Base-by-base conservation (phyloP, 53 echinoderm and acorn worm genomes). In the Mesocentrotus franciscanus region DNA sequence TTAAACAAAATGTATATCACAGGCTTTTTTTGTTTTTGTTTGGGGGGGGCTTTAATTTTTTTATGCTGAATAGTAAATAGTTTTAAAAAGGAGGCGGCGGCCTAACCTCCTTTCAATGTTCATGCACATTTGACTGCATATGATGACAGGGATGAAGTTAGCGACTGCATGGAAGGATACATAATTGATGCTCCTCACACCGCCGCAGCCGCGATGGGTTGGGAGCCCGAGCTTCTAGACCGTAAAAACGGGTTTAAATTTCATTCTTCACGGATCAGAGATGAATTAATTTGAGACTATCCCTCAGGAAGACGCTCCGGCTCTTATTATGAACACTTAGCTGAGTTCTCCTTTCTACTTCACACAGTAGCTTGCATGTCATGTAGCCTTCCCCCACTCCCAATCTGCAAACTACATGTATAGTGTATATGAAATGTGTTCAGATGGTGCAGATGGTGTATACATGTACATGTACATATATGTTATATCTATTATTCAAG, bases 201-300 rank as follows among this genome's bases (percentile, higher is more conserved):
- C 60, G 55, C 32, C 27, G n/a, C n/a, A 56, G 26, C 59, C 29
- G 4, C 26, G 89, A 2, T 30, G n/a, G n/a, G 14, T 89, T 39
- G 57, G 26, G 22, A 30, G 60, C 89, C 89, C 59, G 20, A 59
- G n/a, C 26, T 60, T 59, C 32, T n/a, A 57, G 57, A 89, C 60
- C 60, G 20, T 59, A 89, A 49, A 85, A 59, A 30, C 39, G 57
- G 89, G 89, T 56, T 30, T 89, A 89, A 89, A 89, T 89, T 89
- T 60, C 89, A 89, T 89, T 89, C 89, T 89, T 89, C 89, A 89
- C 14, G 89, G 58, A 89, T 89, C 89, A 59, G 58, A 58, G 60
- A 22, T 59, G 89, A 89, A 89, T 89, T 89, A 89, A 89, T 89
- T 89, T 89, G n/a, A 89, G 89, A 57, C n/a, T 13, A 89, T 89